Base-by-base conservation (phyloP, 2,888 invertebrate genomes). In the Epistrophe eligans region DNA sequence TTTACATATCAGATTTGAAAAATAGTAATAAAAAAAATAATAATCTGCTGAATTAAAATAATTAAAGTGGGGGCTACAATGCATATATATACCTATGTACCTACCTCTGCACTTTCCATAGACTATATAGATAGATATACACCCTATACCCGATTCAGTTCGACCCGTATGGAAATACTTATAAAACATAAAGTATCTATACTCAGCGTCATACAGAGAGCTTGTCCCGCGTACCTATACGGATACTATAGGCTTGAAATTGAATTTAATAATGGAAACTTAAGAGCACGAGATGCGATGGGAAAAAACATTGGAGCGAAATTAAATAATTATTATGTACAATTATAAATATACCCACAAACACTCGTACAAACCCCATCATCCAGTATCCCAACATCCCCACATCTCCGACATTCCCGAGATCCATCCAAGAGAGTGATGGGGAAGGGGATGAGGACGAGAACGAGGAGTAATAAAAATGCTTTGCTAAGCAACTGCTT, bases 251-350 rank as follows among this genome's bases (percentile, higher is more conserved):
- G 73, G 77, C 82, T 64, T 84, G 74, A 76, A 84, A 84, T 85
- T 85, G 85, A 85, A 77, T 85, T 85, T 85, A 85, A 85, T 85
- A 85, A 85, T 85, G 82, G 74, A 82, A 85, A 85, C 82, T 85
- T 82, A 74, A 77, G 85, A 81, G 85, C 77, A 85, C 73, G 77
- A 85, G 82, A 85, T 73, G 67, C 77, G 62, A 82, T 85, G 85
- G 82, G 82, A 85, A 81, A 62, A 82, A 87, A 77, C 66, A 83
- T 83, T 83, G 77, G 58, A 52, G 79, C 74, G 74, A 77, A 87
- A 87, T 87, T 87, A 87, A 87, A 87, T 82, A 87, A 87, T 87
- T 87, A 87, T 82, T 76, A 79, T 79, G 82, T 87, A 87, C 82
- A 82, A 82, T 82, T 82, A 82, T 82, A 85, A 85, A 77, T 82